phyloP scores from a whole-genome alignment of 2,888 invertebrate genomes.

The Cosmia pyralina region DNA sequence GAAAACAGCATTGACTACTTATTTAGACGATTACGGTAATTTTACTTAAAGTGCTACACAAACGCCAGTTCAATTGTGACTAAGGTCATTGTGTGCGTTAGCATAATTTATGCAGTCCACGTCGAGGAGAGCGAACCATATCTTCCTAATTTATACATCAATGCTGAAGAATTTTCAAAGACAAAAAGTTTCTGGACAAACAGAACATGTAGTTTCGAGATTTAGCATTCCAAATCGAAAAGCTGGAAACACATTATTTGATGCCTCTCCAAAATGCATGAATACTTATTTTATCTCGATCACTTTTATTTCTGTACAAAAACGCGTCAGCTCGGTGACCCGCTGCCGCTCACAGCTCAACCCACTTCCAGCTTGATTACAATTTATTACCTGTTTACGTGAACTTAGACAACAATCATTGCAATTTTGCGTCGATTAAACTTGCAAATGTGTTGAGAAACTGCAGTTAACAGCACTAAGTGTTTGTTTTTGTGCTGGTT shows the following conservation, averaged over 20 bases:
- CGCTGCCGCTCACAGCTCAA: conserved; percentile 21
- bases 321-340: background rate
- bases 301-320: too few species aligned
- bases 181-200: background rate
- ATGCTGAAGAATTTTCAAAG: background rate
- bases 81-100: too few species aligned
- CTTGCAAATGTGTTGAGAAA: conserved; percentile 71
- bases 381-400: conserved; percentile 72
- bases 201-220: background rate
- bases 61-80: too few species aligned
- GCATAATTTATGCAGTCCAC: too few species aligned
- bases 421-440: conserved; percentile 69
- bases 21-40: too few species aligned
- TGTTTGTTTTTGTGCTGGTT: conserved; percentile 48
- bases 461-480: conserved; percentile 31
- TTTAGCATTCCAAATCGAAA: background rate
- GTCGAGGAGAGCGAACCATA: too few species aligned
- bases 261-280: background rate
- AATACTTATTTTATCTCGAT: background rate
- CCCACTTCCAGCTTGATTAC: conserved; percentile 62
- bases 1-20: too few species aligned
- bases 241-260: background rate
- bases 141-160: too few species aligned
- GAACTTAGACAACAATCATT: conserved; percentile 68
- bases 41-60: too few species aligned